A percentile compares a stretch with the other conserved stretches of the same genome.
These are phyloP conservation scores for Zootermopsis nevadensis DNA, from an alignment of 2,888 invertebrate species.

Conservation along the genomic window DNA sequence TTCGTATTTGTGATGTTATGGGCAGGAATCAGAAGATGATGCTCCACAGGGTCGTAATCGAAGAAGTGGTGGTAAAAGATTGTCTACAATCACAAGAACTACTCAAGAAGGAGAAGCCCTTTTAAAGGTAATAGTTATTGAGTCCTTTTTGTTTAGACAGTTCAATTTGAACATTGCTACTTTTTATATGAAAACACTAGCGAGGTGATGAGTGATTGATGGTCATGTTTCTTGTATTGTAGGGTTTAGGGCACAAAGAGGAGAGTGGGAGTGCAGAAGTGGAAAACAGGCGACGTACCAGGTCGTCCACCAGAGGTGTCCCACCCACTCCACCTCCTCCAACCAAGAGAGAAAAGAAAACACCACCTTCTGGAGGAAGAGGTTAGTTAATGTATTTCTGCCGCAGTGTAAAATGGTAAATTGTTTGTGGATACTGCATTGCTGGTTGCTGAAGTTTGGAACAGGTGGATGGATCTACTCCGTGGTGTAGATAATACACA, in stretches of 20 bases:
- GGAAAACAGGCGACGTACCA: conserved; percentile 69
- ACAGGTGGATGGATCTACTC: no score
- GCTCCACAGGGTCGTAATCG: conserved; percentile 34
- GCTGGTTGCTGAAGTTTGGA: no score
- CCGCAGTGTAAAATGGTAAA: no score
- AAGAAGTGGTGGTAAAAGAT: conserved; percentile 64
- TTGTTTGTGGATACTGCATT: neutral
- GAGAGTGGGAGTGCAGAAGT: conserved; percentile 59
- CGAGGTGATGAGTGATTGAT: neutral
- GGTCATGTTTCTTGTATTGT: neutral
- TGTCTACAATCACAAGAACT: conserved; percentile 65
- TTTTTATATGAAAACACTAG: neutral
- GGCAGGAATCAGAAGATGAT: conserved; percentile 45
- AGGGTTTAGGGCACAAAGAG: conserved; percentile 46
- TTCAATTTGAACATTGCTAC: no score
- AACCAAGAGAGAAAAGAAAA: conserved; percentile 65
- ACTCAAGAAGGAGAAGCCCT: conserved; percentile 67
- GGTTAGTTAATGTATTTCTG: conserved; percentile 33
- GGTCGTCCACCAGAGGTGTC: conserved; percentile 68
- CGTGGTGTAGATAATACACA: no score
- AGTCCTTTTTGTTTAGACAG: no score
- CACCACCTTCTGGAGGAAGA: conserved; percentile 50
- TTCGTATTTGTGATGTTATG: neutral
- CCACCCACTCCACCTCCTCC: conserved; percentile 67
- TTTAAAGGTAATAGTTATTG: conserved; percentile 63